A percentile compares a stretch with the other conserved stretches of the same genome.
Evolutionary conservation across 1,140 invertebrate genomes (phyloP).

Genomic region (Paraescarpia echinospica): DNA sequence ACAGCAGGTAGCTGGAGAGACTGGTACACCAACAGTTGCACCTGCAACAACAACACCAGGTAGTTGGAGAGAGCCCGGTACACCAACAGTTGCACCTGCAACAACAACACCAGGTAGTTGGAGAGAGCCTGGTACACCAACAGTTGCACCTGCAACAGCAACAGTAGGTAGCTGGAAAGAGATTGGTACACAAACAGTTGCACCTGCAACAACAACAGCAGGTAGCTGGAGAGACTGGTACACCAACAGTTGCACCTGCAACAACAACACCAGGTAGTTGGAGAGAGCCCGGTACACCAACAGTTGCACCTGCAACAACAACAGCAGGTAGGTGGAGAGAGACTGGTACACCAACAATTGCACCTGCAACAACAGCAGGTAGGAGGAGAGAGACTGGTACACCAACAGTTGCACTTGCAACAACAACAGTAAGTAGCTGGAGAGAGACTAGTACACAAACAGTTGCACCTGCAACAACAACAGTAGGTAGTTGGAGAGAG

Average conservation of each 20-base stretch:
- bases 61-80: neutral
- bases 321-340: neutral
- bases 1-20: neutral
- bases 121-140: constrained; percentile 59
- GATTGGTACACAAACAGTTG: neutral
- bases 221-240: neutral
- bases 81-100: neutral
- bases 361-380: neutral
- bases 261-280: neutral
- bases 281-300: neutral
- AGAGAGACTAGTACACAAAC: neutral
- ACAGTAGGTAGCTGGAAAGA: neutral
- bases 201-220: neutral
- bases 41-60: neutral
- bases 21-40: neutral
- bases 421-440: neutral
- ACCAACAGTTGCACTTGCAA: neutral
- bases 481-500: neutral
- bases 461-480: constrained; percentile 38
- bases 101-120: neutral
- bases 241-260: neutral
- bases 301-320: neutral
- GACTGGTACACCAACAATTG: neutral
- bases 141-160: constrained; percentile 56
- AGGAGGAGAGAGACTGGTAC: neutral